Base-by-base conservation (phyloP, 2,113 vertebrate genomes). In the Chionis minor region DNA sequence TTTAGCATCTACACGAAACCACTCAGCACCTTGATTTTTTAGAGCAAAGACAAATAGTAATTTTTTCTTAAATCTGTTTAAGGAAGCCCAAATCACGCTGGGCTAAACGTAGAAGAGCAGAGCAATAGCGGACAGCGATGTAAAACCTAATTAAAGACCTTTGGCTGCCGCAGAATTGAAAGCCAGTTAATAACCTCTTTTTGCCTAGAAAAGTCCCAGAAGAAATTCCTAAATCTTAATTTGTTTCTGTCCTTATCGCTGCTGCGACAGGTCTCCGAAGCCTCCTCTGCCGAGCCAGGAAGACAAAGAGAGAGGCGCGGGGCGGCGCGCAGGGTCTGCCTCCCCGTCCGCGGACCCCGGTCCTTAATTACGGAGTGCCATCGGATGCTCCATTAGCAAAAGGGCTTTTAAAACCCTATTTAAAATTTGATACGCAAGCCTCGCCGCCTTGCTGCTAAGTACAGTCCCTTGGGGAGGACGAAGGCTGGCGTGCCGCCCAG, bases 201-300 rank as follows among this genome's bases (percentile, higher is more conserved):
- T 84, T 80, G 21, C 83, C 70, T 30, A 32, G 84, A 45, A 88
- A 84, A 59, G 45, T 74, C 93, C 77, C 96, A 88, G 56, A 89
- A 96, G 95, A 96, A 94, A 87, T 90, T 71, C 65, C 77, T 95
- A 95, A 95, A 92, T 92, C 88, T 90, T 92, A 87, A 96, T 97
- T 97, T 95, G 80, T 72, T 69, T 72, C 87, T 81, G 62, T 55
- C 91, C 52, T 97, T 95, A 90, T 87, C 94, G 81, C 52, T 0
- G 0, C 42, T 28, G 49, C 49, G 81, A 44, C 91, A 85, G 84
- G 62, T 70, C 70, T 42, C 79, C 14, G 63, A 63, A 83, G 88
- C 16, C 73, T 49, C 61, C 22, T 27, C n/a, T 80, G 70, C 66
- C 47, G 32, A 14, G 12, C 4, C 65, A 40, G 83, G 70, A 45